These are phyloP conservation scores for Notarius lentiginosus DNA, from an alignment of 2,113 vertebrate genomes.

Conservation along the genomic window DNA sequence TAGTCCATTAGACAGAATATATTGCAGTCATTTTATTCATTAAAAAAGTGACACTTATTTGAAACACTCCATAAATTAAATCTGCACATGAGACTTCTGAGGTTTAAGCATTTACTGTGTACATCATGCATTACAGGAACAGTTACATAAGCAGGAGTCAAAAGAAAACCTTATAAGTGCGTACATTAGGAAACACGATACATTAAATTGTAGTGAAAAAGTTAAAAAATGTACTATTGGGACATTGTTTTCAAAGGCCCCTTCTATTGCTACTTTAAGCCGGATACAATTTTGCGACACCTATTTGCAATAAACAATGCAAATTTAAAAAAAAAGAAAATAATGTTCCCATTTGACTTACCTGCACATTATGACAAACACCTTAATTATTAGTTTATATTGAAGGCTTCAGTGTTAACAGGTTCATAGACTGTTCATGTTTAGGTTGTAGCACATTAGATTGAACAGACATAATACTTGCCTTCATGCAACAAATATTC, in stretches of 20 bases:
- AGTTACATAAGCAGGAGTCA: not conserved
- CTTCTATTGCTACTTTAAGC: not conserved
- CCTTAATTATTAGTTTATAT: not conserved
- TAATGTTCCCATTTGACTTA: not conserved
- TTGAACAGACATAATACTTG: not conserved
- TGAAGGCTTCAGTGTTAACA: not conserved
- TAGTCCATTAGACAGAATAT: not conserved
- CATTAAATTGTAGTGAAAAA: not conserved
- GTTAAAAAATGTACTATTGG: not conserved
- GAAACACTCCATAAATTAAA: not conserved
- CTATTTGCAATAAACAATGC: not conserved
- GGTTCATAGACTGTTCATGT: not conserved
- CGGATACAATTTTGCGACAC: not conserved
- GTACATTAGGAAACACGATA: not conserved
- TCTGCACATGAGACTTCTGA: not conserved
- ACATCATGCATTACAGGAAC: not conserved
- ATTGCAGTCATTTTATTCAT: not conserved
- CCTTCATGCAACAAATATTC: constrained; percentile 5
- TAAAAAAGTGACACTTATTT: not conserved
- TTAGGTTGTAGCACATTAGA: not conserved
- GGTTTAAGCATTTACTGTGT: not conserved
- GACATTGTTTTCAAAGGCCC: not conserved
- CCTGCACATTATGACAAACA: not conserved
- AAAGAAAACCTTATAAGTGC: not conserved
- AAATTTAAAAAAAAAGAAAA: not conserved